Percentiles rank a stretch among this genome's conserved stretches.
Conservation (phyloP, 2,797 vertebrate species). For the Manis crassicaudata region DNA sequence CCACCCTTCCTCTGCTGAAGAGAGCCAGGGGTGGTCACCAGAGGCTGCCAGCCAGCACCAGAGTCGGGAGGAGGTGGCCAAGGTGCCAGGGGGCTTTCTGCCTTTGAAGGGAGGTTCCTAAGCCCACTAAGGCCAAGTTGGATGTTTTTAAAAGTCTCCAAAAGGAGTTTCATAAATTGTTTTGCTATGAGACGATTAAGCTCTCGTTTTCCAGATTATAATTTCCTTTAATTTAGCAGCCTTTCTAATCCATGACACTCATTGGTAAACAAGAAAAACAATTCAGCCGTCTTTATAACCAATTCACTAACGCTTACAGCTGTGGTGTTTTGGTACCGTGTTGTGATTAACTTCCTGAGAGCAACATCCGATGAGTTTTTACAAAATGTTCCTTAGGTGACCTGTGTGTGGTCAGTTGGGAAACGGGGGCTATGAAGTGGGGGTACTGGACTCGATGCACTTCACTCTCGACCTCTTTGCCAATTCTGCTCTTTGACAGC, state of each 20-base stretch:
- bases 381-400: background rate
- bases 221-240: slow-evolving; percentile 31
- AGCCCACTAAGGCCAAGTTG: background rate
- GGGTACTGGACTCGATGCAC: background rate
- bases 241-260: background rate
- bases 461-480: background rate
- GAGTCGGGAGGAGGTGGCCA: background rate
- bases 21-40: slow-evolving; percentile 40
- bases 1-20: slow-evolving; percentile 18
- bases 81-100: slow-evolving; percentile 7
- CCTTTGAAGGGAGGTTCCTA: slow-evolving; percentile 18
- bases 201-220: slow-evolving; percentile 16
- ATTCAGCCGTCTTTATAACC: slow-evolving; percentile 4
- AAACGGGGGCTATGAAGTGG: background rate
- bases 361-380: slow-evolving; percentile 19
- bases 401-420: background rate
- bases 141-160: slow-evolving; percentile 31
- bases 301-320: background rate
- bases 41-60: background rate
- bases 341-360: slow-evolving; percentile 40
- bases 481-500: background rate
- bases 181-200: slow-evolving; percentile 11
- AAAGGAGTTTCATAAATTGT: background rate
- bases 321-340: background rate
- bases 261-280: slow-evolving; percentile 20